Conservation (phyloP, 1,140 invertebrate genomes). For the Trichonephila clavata region DNA sequence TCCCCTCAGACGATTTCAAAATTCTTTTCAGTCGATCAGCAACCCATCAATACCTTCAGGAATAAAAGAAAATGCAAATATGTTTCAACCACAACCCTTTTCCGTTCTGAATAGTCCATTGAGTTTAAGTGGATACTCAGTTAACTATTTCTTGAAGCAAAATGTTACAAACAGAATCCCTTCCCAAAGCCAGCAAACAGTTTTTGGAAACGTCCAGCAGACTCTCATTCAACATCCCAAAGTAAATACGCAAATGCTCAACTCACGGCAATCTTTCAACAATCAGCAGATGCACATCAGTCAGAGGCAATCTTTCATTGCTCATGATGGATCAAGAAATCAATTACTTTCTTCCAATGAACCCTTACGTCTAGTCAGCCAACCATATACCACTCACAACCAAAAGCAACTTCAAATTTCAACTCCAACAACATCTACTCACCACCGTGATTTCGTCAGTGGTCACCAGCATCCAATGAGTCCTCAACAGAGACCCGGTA, state of each 20-base stretch:
- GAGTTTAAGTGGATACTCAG: not conserved
- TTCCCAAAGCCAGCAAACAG: not conserved
- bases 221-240: not conserved
- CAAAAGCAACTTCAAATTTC: not conserved
- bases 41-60: not conserved
- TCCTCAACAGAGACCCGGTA: not conserved
- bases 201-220: not conserved
- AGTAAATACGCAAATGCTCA: not conserved
- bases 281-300: not conserved
- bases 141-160: not conserved
- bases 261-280: not conserved
- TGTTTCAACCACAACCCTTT: not conserved
- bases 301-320: not conserved
- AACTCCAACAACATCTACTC: not conserved
- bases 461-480: not conserved
- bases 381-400: too few relatives aligned
- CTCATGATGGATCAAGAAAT: not conserved
- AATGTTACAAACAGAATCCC: not conserved
- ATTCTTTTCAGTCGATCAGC: not conserved
- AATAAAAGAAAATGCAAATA: not conserved
- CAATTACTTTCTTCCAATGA: too few relatives aligned
- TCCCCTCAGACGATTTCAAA: not conserved
- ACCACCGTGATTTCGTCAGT: not conserved
- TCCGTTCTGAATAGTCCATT: not conserved
- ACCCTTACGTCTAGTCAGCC: too few relatives aligned